These are phyloP conservation scores for Sphenopsis melanotis DNA, from an alignment of 2,797 vertebrate species.

Conservation along the genomic window DNA sequence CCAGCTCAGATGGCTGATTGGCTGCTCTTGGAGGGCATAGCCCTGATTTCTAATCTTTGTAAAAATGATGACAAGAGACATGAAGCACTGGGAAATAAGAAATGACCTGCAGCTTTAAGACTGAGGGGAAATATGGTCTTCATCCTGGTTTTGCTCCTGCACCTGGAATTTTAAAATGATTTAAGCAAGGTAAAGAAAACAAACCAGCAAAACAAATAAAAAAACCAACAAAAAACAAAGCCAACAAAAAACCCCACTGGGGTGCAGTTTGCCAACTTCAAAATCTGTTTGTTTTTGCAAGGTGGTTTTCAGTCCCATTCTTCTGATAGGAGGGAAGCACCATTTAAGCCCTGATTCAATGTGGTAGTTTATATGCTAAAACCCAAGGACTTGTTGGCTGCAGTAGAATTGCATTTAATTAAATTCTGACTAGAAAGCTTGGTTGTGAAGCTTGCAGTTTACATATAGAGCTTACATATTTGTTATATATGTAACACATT, in stretches of 20 bases:
- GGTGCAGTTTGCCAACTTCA: neutral
- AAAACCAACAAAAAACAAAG: neutral
- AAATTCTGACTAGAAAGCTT: neutral
- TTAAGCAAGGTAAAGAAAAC: neutral
- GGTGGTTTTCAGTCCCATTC: neutral
- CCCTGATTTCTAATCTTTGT: neutral
- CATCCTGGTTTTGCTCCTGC: neutral
- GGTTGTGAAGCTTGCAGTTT: neutral
- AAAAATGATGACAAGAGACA: neutral
- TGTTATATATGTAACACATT: neutral
- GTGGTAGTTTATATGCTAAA: neutral
- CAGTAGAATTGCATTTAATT: neutral
- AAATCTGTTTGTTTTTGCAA: neutral
- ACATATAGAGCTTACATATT: neutral
- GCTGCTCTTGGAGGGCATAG: neutral
- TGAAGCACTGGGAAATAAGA: neutral
- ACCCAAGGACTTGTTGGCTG: neutral
- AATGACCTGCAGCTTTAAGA: neutral
- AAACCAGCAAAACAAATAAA: neutral
- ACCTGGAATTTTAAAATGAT: constrained; percentile 16
- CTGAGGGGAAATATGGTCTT: neutral
- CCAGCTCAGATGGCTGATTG: neutral
- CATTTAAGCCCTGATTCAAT: neutral
- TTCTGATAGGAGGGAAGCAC: neutral
- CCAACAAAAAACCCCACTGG: neutral